phyloP scores from a whole-genome alignment of 2,113 vertebrate genomes.

The Python bivittatus region DNA sequence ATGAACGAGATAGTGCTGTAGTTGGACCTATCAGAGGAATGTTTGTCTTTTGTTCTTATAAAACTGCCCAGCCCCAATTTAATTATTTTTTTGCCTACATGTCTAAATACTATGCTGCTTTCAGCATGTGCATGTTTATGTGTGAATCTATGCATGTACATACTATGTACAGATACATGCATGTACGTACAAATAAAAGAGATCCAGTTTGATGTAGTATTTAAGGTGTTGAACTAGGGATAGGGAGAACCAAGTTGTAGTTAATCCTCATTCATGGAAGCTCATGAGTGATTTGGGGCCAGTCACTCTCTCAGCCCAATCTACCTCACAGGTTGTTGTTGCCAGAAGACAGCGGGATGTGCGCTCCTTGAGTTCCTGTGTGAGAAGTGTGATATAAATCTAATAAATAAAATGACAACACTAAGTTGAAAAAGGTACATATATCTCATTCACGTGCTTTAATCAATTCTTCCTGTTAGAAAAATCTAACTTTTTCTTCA shows the following conservation, averaged over 20 bases:
- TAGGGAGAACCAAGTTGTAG: too few species aligned
- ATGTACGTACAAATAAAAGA: neutral
- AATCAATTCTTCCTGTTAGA: neutral
- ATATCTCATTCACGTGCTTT: neutral
- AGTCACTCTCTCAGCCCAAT: neutral
- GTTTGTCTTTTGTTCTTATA: neutral
- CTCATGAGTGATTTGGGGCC: too few species aligned
- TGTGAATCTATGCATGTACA: too few species aligned
- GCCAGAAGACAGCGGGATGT: neutral
- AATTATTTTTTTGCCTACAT: neutral
- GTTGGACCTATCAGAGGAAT: neutral
- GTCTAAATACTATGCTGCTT: neutral
- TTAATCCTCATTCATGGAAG: too few species aligned
- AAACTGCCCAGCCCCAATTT: neutral
- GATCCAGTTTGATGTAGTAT: neutral
- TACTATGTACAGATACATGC: neutral
- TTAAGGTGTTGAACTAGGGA: too few species aligned
- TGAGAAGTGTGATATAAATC: neutral
- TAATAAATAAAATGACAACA: neutral
- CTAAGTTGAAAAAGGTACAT: too few species aligned
- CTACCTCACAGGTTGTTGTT: neutral
- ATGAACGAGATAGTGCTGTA: neutral
- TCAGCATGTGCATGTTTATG: neutral
- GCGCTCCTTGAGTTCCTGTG: neutral
- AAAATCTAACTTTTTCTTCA: neutral